phyloP scores from a whole-genome alignment of 2,797 vertebrate genomes.

The Taeniopygia guttata region DNA sequence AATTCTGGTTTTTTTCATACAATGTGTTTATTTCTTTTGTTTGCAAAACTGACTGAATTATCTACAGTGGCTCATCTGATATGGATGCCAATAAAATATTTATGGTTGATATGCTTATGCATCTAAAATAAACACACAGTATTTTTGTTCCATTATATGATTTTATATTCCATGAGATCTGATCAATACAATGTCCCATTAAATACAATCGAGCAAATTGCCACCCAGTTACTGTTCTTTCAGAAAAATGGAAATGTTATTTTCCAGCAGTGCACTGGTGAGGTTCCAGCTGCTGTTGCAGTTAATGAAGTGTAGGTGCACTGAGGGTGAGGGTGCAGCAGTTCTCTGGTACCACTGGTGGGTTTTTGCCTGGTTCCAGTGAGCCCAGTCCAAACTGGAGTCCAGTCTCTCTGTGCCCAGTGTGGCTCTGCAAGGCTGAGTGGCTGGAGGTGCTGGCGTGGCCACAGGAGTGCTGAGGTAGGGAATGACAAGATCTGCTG shows the following conservation, averaged over 20 bases:
- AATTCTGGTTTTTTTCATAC: not conserved
- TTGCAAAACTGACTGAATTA: not conserved
- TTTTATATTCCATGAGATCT: not conserved
- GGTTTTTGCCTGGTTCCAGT: no score
- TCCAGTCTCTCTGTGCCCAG: not conserved
- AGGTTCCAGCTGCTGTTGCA: not conserved
- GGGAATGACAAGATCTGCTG: not conserved
- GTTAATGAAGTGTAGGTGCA: accelerated
- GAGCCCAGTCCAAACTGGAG: not conserved
- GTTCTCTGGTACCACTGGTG: accelerated
- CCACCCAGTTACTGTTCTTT: not conserved
- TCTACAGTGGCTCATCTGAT: not conserved
- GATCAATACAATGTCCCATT: not conserved
- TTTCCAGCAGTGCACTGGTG: not conserved
- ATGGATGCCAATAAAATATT: not conserved
- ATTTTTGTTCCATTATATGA: not conserved
- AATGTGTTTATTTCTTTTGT: not conserved
- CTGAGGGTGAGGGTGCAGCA: not conserved
- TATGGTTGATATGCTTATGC: not conserved
- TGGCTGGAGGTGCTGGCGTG: accelerated
- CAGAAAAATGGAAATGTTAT: not conserved
- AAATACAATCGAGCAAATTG: not conserved
- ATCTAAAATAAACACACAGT: not conserved
- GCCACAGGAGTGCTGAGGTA: accelerated
- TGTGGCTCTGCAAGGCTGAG: not conserved